Evolutionary conservation across 2,888 invertebrate genomes (phyloP), one percentile per base, ranked within the genome.

Genomic region (Caenorhabditis wallacei): DNA sequence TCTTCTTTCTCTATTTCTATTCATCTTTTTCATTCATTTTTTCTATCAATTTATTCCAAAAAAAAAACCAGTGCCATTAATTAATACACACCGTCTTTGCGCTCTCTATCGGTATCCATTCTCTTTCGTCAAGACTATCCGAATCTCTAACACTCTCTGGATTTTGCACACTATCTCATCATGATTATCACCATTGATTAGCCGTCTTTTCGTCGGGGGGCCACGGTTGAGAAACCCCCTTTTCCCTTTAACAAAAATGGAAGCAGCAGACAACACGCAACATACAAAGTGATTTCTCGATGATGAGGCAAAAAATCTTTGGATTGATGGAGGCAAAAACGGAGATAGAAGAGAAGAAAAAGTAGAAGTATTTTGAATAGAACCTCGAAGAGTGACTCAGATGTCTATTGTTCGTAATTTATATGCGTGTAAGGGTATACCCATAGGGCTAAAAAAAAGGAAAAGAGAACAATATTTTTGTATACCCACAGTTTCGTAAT

Each of bases 31-130:
- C 35, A 26, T 53, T 37, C 40, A 59, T 30, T 66, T 48, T 40
- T 48, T 48, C 57, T 20, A 20, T 51, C 53, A 37, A 51, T 63
- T 64, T 59, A 64, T 30, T 35, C 30, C 68, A 57, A 30, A 30
- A 54, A 63, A 80, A 81, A 81, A 81, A 81, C 81, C 81, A 81
- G 81, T 81, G 81, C 71, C 81, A 81, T 81, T 81, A 81, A 76
- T 81, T 81, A 75, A 81, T 75, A 74, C 72, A 74, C 72, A 68
- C 74, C 35, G 48, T 30, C 72, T 54, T 59, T 37, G 10, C 57
- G 26, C 51, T 48, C 48, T 70, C 61, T 68, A 53, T 75, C 53
- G 56, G 75, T 59, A 48, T 75, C 66, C 66, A 56, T 57, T 30
- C 51, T 69, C n/a, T 66, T 35, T 76, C 76, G 69, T 57, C 68